These are phyloP conservation scores for Eulemur coronatus DNA, from an alignment of 2,797 vertebrate species.

Conservation along the genomic window DNA sequence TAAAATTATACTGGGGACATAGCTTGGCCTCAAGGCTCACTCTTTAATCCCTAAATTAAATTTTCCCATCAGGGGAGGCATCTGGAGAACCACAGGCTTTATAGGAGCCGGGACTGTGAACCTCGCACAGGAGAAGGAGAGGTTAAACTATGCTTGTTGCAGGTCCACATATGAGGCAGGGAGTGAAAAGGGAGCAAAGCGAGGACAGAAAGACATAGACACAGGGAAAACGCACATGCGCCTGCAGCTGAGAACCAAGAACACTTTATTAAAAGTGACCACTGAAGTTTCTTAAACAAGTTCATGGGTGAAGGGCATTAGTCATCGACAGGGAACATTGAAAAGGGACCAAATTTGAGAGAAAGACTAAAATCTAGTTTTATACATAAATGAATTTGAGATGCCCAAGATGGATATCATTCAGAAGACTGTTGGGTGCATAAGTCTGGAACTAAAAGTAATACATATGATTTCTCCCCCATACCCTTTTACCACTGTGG, in stretches of 20 bases:
- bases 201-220: not conserved
- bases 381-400: not conserved
- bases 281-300: not conserved
- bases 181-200: not conserved
- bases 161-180: not conserved
- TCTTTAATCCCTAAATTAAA: not conserved
- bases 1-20: not conserved
- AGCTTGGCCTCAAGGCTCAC: not conserved
- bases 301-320: not conserved
- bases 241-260: not conserved
- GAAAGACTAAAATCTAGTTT: not conserved
- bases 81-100: not conserved
- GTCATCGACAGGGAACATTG: not conserved
- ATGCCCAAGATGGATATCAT: not conserved
- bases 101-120: not conserved
- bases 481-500: not conserved
- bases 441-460: not conserved
- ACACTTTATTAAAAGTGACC: not conserved
- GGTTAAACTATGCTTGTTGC: accelerated
- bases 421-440: not conserved
- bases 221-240: not conserved
- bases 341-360: not conserved
- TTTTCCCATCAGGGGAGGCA: not conserved
- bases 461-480: not conserved
- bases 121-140: not conserved